These are phyloP conservation scores for Celastrina argiolus DNA, from an alignment of 2,888 invertebrate genomes.

Conservation along the genomic window DNA sequence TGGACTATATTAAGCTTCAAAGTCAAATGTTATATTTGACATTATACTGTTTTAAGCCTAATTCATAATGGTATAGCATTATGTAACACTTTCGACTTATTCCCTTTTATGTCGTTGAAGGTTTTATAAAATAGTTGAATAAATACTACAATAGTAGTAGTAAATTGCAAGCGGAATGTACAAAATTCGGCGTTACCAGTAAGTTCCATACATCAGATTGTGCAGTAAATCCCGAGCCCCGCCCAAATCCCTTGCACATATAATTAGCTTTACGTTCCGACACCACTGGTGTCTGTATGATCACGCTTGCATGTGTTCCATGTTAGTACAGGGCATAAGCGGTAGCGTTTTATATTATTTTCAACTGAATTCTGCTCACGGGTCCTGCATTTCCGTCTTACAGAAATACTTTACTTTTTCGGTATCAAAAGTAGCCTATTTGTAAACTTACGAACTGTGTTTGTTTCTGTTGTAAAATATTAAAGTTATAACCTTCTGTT, in stretches of 20 bases:
- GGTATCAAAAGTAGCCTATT: too few species aligned
- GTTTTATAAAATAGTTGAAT: not conserved
- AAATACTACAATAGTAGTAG: not conserved
- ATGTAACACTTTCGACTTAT: not conserved
- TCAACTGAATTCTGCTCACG: too few species aligned
- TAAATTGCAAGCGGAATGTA: not conserved
- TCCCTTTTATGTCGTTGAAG: not conserved
- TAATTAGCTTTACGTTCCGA: conserved; percentile 32
- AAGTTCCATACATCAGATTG: conserved; percentile 22
- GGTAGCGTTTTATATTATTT: not conserved
- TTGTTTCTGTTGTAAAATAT: too few species aligned
- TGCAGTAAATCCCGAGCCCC: conserved; percentile 27
- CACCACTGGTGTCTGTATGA: conserved; percentile 30
- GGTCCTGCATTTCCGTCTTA: too few species aligned
- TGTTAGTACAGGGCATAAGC: not conserved
- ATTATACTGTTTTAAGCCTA: too few species aligned
- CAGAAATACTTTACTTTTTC: too few species aligned
- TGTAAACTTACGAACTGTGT: too few species aligned
- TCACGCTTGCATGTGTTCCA: conserved; percentile 26
- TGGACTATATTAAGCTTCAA: too few species aligned
- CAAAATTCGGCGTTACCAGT: conserved; percentile 6
- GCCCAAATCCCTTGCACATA: conserved; percentile 30
- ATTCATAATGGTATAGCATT: too few species aligned
- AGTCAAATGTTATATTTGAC: too few species aligned
- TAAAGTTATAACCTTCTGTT: too few species aligned